Base-by-base conservation (phyloP, 2,113 vertebrate genomes). In the Perccottus glenii region DNA sequence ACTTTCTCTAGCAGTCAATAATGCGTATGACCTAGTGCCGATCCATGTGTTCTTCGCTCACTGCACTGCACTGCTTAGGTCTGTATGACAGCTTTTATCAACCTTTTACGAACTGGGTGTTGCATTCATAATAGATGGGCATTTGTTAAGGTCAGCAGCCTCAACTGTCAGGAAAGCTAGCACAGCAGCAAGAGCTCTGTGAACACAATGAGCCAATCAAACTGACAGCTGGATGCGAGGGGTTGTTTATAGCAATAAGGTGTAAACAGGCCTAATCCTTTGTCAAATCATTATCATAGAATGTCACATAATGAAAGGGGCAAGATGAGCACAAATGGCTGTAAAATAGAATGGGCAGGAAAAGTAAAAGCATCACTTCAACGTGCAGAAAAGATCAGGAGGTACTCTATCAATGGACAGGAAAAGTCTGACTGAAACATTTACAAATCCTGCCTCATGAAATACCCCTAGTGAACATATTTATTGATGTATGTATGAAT, bases 61-160 rank as follows among this genome's bases (percentile, higher is more conserved):
- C 58, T 40, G 69, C 19, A 2, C 43, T 59, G 72, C 75, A 43
- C 65, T 72, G 78, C 73, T 82, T 66, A 82, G 73, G 70, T 70
- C 14, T 73, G 73, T 65, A 69, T 66, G 78, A 78, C 70, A 58
- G 70, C 66, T 11, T 61, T 60, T 1, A 35, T 69, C 42, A 81
- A 81, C 77, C 19, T 70, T 70, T 59, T 75, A 70, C 36, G 9
- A 53, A 65, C 72, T 80, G 60, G 64, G 48, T 43, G 73, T 63
- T 73, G 3, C 69, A 83, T 85, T 76, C 64, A 86, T 85, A 85
- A 87, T 83, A 70, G 68, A 74, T 70, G 32, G 56, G 48, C 55
- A 47, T 85, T 75, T 84, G 59, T 70, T 81, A 79, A 86, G 82
- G 85, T 88, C 84, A 75, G 62, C 12, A 46, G 58, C 74, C 84